A percentile compares a stretch with the other conserved stretches of the same genome.
phyloP scores from a whole-genome alignment of 2,797 vertebrate genomes.

The Channallabes apus region DNA sequence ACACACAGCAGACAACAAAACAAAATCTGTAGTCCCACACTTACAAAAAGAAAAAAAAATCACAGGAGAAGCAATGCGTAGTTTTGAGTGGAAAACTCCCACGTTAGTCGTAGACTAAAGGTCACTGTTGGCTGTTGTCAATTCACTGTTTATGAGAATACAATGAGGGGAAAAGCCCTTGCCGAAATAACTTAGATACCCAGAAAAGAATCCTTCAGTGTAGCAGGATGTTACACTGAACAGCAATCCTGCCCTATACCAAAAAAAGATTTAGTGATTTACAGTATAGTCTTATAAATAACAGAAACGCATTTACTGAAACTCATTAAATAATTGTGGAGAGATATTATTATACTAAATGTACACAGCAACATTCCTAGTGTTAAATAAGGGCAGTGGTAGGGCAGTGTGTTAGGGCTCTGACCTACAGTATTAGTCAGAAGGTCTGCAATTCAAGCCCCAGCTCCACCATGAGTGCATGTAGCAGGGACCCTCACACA shows the following conservation, averaged over 20 bases:
- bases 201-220: constrained; percentile 4
- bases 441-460: too few relatives aligned
- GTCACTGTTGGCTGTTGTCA: constrained; percentile 44
- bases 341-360: too few relatives aligned
- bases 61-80: neutral
- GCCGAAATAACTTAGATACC: constrained; percentile 50
- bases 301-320: neutral
- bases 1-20: neutral
- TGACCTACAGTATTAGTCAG: too few relatives aligned
- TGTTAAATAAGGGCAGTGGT: too few relatives aligned
- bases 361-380: too few relatives aligned
- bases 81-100: constrained; percentile 27
- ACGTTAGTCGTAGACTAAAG: constrained; percentile 39
- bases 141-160: constrained; percentile 47
- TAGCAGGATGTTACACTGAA: neutral
- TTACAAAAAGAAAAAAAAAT: neutral
- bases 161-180: constrained; percentile 46
- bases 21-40: neutral
- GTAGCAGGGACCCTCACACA: neutral
- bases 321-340: neutral
- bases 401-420: too few relatives aligned
- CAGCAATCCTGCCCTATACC: neutral
- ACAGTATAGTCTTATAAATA: constrained; percentile 3
- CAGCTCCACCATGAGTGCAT: neutral
- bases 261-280: neutral